phyloP scores from a whole-genome alignment of 2,888 invertebrate genomes.

The Plagodis dolabraria region DNA sequence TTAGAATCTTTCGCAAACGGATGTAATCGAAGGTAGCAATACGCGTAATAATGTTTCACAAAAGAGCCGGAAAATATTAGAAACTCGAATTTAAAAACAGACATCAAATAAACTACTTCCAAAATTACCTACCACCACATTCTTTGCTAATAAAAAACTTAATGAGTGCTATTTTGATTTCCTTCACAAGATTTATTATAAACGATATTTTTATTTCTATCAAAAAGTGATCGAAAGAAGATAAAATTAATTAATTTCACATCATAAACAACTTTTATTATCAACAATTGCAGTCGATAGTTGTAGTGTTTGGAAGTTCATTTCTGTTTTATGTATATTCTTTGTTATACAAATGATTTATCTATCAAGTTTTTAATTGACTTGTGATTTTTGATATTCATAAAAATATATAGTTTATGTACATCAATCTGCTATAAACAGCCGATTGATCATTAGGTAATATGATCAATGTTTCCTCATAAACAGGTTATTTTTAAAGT shows the following conservation, averaged over 20 bases:
- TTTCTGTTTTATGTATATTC: slow-evolving; percentile 36
- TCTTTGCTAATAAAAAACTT: slow-evolving; percentile 3
- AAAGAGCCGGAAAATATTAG: not conserved
- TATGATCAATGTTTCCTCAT: no score
- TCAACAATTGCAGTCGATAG: slow-evolving; percentile 34
- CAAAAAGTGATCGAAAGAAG: slow-evolving; percentile 38
- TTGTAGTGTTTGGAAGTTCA: slow-evolving; percentile 29
- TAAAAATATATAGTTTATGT: no score
- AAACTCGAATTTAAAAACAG: not conserved
- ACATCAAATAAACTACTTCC: not conserved
- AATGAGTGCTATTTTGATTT: slow-evolving; percentile 22
- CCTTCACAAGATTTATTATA: slow-evolving; percentile 33
- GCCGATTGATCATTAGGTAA: no score
- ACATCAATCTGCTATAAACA: no score
- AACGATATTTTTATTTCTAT: slow-evolving; percentile 34
- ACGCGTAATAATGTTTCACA: no score
- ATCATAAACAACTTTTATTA: slow-evolving; percentile 38
- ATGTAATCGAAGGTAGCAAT: no score
- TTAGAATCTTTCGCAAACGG: no score
- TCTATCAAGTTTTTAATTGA: slow-evolving; percentile 29
- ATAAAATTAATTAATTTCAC: slow-evolving; percentile 38
- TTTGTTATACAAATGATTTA: slow-evolving; percentile 38
- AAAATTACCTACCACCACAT: not conserved
- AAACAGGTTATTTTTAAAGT: no score
- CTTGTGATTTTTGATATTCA: slow-evolving; percentile 11